A percentile compares a stretch with the other conserved stretches of the same genome.
Conservation (phyloP, 1,140 invertebrate species). For the Liolophura sinensis region DNA sequence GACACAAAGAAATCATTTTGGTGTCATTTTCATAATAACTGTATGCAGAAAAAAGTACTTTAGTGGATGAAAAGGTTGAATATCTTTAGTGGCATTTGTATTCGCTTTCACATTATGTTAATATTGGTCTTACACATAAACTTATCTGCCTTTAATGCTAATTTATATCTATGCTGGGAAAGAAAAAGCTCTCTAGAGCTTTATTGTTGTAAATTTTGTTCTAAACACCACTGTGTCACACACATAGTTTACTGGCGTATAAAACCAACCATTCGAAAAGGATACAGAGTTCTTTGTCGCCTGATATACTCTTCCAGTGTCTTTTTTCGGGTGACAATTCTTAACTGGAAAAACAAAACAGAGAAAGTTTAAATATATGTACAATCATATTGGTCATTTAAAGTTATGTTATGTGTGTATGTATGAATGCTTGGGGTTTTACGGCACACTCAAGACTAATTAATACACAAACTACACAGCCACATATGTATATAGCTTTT, state of each 20-base stretch:
- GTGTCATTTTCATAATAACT: no score
- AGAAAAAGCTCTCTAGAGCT: not conserved
- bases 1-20: no score
- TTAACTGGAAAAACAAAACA: slow-evolving; percentile 31
- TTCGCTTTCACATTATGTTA: no score
- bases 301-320: slow-evolving; percentile 39
- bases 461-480: not conserved
- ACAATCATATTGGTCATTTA: slow-evolving; percentile 5
- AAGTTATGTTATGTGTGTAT: not conserved
- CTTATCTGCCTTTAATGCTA: no score
- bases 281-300: slow-evolving; percentile 46
- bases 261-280: slow-evolving; percentile 14
- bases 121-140: no score
- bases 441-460: not conserved
- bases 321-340: slow-evolving; percentile 35
- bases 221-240: not conserved
- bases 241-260: no score
- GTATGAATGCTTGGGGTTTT: not conserved
- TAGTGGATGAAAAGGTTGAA: no score
- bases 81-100: no score
- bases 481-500: not conserved
- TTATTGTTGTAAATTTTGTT: not conserved
- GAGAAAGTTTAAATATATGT: slow-evolving; percentile 5
- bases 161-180: not conserved
- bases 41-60: no score